Evolutionary conservation across 2,888 invertebrate species (phyloP).

Genomic region (Tinea semifulvella): DNA sequence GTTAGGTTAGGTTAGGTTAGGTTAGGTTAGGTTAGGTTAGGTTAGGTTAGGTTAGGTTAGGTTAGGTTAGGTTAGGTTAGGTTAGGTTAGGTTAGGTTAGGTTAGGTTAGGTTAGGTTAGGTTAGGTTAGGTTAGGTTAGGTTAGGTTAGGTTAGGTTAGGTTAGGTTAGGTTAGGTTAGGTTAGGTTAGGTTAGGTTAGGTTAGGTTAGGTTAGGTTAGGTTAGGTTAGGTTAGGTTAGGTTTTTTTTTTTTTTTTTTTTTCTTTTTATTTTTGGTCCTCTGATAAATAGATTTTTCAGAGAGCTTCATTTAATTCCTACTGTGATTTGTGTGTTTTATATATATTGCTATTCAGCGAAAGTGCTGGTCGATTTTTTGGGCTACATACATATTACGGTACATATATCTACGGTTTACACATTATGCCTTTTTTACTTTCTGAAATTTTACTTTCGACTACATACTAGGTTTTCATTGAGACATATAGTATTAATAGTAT

Average conservation of each 20-base stretch:
- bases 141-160: background rate
- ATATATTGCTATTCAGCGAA: too few relatives aligned
- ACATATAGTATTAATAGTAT: too few relatives aligned
- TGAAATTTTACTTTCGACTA: too few relatives aligned
- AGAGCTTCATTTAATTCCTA: too few relatives aligned
- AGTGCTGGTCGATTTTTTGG: too few relatives aligned
- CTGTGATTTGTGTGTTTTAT: too few relatives aligned
- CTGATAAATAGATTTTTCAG: too few relatives aligned
- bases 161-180: background rate
- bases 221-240: background rate
- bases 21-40: background rate
- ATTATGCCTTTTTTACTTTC: too few relatives aligned
- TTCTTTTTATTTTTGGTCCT: background rate
- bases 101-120: background rate
- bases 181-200: background rate
- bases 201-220: background rate
- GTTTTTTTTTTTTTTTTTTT: background rate
- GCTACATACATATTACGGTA: too few relatives aligned
- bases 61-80: background rate
- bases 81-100: background rate
- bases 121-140: background rate
- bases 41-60: background rate
- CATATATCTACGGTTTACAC: too few relatives aligned
- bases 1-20: background rate
- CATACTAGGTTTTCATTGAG: too few relatives aligned